Evolutionary conservation across 2,113 vertebrate genomes (phyloP).

Genomic region (Vanacampus margaritifer): DNA sequence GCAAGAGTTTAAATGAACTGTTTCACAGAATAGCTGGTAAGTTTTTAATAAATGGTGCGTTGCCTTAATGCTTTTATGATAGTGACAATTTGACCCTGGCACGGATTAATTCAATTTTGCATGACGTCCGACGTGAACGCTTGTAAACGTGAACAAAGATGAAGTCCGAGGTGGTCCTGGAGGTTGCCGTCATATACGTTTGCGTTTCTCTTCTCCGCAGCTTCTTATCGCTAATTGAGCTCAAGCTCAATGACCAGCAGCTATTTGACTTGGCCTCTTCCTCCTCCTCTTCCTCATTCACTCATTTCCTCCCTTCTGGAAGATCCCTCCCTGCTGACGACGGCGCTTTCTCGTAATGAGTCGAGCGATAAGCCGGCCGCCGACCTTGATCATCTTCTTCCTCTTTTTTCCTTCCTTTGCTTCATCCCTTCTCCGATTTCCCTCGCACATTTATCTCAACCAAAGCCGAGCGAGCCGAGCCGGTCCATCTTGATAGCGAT

Average conservation of each 20-base stretch:
- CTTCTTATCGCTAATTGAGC: slow-evolving; percentile 37
- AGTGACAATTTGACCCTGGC: neutral
- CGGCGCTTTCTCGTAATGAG: slow-evolving; percentile 57
- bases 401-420: slow-evolving; percentile 34
- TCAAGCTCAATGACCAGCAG: slow-evolving; percentile 31
- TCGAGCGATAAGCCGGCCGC: slow-evolving; percentile 58
- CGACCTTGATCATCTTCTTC: slow-evolving; percentile 33
- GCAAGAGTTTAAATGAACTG: too few relatives aligned
- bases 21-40: too few relatives aligned
- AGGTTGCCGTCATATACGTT: neutral
- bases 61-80: neutral
- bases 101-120: neutral
- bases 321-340: slow-evolving; percentile 51
- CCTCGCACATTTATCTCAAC: slow-evolving; percentile 26
- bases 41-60: too few relatives aligned
- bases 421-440: slow-evolving; percentile 32
- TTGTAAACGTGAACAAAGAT: neutral
- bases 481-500: slow-evolving; percentile 2
- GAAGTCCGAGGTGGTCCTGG: neutral
- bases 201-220: neutral
- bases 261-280: slow-evolving; percentile 11
- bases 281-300: slow-evolving; percentile 35
- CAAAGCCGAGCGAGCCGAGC: neutral
- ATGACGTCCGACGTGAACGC: neutral
- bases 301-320: slow-evolving; percentile 46